Percentiles rank a stretch among this genome's conserved stretches.
These are phyloP conservation scores for Danio choprae DNA, from an alignment of 2,797 vertebrate genomes.

Conservation along the genomic window DNA sequence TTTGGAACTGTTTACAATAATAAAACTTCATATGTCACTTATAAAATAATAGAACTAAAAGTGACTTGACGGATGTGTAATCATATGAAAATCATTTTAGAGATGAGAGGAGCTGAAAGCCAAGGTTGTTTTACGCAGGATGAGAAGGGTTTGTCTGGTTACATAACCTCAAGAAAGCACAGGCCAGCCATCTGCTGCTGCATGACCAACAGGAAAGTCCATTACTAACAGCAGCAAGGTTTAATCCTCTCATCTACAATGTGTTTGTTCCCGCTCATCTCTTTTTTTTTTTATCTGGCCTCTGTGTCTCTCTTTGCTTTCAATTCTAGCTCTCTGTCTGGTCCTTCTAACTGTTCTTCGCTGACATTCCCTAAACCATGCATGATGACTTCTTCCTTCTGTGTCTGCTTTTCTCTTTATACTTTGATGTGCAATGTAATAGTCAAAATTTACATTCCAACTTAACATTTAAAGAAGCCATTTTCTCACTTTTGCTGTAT, in stretches of 20 bases:
- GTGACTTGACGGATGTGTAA: not conserved
- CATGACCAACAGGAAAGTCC: constrained; percentile 46
- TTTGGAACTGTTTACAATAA: too few relatives aligned
- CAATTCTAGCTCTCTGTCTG: constrained; percentile 5
- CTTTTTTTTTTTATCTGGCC: constrained; percentile 8
- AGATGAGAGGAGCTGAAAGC: too few relatives aligned
- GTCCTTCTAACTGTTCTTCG: not conserved
- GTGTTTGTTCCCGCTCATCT: constrained; percentile 24
- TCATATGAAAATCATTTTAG: constrained; percentile 1
- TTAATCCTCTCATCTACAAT: constrained; percentile 65
- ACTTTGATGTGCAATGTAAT: not conserved
- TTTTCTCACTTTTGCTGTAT: not conserved
- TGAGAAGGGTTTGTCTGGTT: constrained; percentile 57
- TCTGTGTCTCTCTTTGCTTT: not conserved
- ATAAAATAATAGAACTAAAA: too few relatives aligned
- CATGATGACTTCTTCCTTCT: not conserved
- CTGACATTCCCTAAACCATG: too few relatives aligned
- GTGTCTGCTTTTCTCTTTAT: not conserved
- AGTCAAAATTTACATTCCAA: not conserved
- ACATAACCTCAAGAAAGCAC: constrained; percentile 69
- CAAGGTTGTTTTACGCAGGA: not conserved
- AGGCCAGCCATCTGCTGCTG: constrained; percentile 74
- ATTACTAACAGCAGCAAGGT: constrained; percentile 62
- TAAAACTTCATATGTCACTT: too few relatives aligned
- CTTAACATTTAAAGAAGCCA: not conserved